phyloP scores from a whole-genome alignment of 1,140 invertebrate genomes.

The Leptinotarsa defecta region DNA sequence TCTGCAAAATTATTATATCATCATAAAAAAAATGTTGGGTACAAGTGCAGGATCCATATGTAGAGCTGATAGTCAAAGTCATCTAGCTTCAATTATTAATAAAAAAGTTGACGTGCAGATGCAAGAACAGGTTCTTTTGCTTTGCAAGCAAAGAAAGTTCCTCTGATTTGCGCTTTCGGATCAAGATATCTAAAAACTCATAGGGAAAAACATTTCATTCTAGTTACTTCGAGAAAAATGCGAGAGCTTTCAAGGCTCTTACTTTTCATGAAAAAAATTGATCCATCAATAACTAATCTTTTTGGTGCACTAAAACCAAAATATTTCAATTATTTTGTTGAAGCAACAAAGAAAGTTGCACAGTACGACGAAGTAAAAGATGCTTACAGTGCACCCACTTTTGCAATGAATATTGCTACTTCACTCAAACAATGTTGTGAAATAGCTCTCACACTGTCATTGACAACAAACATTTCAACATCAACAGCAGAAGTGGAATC shows the following conservation, averaged over 20 bases:
- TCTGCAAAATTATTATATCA: too few relatives aligned
- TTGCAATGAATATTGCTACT: constrained; percentile 24
- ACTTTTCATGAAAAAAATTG: neutral
- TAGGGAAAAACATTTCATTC: constrained; percentile 44
- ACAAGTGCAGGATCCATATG: neutral
- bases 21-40: too few relatives aligned
- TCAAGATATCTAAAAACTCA: constrained; percentile 49
- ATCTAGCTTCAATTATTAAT: neutral
- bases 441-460: too few relatives aligned
- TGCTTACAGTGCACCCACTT: constrained; percentile 33
- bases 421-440: too few relatives aligned
- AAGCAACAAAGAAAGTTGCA: constrained; percentile 33
- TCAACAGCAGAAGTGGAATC: too few relatives aligned
- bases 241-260: constrained; percentile 1
- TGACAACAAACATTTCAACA: too few relatives aligned
- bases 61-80: neutral
- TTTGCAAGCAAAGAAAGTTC: constrained; percentile 43
- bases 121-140: neutral
- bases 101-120: constrained; percentile 22
- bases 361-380: constrained; percentile 34
- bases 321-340: constrained; percentile 35
- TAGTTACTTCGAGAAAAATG: too few relatives aligned
- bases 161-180: constrained; percentile 48
- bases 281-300: constrained; percentile 12
- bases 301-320: constrained; percentile 38